phyloP scores from a whole-genome alignment of 2,888 invertebrate species.

The Rhopalosiphum nymphaeae region DNA sequence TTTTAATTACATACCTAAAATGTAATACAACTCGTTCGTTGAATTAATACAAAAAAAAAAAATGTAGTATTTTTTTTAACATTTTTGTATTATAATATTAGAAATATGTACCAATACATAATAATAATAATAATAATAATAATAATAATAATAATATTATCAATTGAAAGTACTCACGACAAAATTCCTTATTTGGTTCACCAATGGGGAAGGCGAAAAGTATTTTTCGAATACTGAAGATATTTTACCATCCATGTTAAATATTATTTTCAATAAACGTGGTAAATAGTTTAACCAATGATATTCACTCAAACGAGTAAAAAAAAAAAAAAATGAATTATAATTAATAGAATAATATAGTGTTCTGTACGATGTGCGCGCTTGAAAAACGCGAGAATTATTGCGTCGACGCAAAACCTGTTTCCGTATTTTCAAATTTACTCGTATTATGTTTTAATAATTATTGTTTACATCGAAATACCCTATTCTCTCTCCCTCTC shows the following conservation, averaged over 20 bases:
- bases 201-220: conserved; percentile 67
- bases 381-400: not conserved
- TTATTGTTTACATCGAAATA: not conserved
- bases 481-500: too few relatives aligned
- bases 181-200: conserved; percentile 67
- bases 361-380: not conserved
- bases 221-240: conserved; percentile 67
- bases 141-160: not conserved
- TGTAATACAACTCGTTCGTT: not conserved
- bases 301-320: not conserved
- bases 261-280: not conserved
- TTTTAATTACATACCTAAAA: not conserved
- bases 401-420: not conserved
- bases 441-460: not conserved
- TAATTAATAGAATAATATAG: not conserved
- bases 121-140: not conserved
- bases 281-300: not conserved
- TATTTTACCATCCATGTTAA: conserved; percentile 67
- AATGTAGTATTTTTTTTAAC: not conserved
- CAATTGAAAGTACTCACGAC: conserved; percentile 67
- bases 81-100: not conserved
- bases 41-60: not conserved
- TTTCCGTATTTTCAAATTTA: not conserved
- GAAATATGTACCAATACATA: not conserved
- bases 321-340: not conserved